Evolutionary conservation across 2,113 vertebrate genomes (phyloP).

Genomic region (Oenanthe melanoleuca): DNA sequence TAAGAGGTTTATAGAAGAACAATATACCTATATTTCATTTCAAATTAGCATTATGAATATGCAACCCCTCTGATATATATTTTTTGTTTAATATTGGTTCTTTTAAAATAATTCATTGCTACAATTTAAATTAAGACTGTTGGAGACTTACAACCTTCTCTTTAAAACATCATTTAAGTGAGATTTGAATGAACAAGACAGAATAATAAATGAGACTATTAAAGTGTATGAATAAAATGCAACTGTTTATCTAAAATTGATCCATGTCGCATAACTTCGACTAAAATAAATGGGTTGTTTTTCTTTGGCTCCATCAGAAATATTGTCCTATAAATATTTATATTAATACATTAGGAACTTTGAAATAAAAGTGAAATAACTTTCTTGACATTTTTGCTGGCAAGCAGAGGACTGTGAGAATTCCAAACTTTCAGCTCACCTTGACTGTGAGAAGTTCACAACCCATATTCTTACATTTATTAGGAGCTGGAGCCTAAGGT

Average conservation of each 20-base stretch:
- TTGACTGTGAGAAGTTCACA: constrained; percentile 40
- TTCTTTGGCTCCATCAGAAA: constrained; percentile 69
- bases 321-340: constrained; percentile 74
- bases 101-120: not conserved
- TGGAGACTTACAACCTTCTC: not conserved
- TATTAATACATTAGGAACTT: constrained; percentile 55
- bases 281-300: constrained; percentile 65
- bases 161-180: constrained; percentile 31
- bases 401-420: constrained; percentile 14
- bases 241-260: constrained; percentile 71
- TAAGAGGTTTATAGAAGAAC: not conserved
- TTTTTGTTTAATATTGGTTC: not conserved
- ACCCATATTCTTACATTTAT: constrained; percentile 16
- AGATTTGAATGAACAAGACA: constrained; percentile 53
- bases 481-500: constrained; percentile 26
- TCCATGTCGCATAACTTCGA: constrained; percentile 56
- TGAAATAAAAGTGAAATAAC: constrained; percentile 52
- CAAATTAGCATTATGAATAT: not conserved
- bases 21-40: not conserved
- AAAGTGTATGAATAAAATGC: constrained; percentile 60
- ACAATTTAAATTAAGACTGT: not conserved
- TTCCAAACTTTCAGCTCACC: constrained; percentile 53
- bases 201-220: constrained; percentile 61
- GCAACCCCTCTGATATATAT: not conserved
- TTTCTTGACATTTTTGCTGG: constrained; percentile 58